Evolutionary conservation across 2,113 vertebrate genomes (phyloP), one percentile per base, ranked within the genome.

Genomic region (Microtus ochrogaster): DNA sequence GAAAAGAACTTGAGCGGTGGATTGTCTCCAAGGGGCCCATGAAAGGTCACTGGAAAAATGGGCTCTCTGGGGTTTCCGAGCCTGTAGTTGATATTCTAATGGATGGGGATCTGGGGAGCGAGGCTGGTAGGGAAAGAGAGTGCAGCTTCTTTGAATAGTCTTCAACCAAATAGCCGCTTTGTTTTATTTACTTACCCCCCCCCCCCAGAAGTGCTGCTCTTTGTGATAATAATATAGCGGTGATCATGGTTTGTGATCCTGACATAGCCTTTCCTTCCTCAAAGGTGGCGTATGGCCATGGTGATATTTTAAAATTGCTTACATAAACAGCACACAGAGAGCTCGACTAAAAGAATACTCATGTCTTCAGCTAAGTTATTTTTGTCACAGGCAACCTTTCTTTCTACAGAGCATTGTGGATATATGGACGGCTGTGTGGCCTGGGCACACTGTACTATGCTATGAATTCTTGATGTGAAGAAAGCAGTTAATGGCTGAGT

Each of bases 41-140:
- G 89, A 97, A 96, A 96, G 97, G 92, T 95, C 96, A 94, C 87
- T 89, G 74, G 92, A 81, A 97, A 97, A 91, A 94, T 84, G 83
- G 87, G 74, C 93, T 92, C 90, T 96, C 86, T n/a, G 61, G 83
- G 94, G 94, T 65, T 95, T 96, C 91, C 77, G 63, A 76, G 96
- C 92, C 92, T 90, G 74, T 79, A 87, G 97, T 63, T 92, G 87
- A 94, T 95, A 95, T 41, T 88, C 93, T 97, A 90, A 96, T 96
- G 93, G 96, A 63, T 74, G 4, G 87, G 87, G 93, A 90, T 89
- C 95, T 98, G 55, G 87, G 93, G 93, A 96, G 82, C 17, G 39
- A 95, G 82, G 84, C 70, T 39, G 47, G 86, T 72, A 49, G 63
- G 28, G 10, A 90, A 90, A 96, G 82, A 95, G 63, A 58, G 61